Conservation (phyloP, 2,797 vertebrate genomes). For the Sarcophilus harrisii region DNA sequence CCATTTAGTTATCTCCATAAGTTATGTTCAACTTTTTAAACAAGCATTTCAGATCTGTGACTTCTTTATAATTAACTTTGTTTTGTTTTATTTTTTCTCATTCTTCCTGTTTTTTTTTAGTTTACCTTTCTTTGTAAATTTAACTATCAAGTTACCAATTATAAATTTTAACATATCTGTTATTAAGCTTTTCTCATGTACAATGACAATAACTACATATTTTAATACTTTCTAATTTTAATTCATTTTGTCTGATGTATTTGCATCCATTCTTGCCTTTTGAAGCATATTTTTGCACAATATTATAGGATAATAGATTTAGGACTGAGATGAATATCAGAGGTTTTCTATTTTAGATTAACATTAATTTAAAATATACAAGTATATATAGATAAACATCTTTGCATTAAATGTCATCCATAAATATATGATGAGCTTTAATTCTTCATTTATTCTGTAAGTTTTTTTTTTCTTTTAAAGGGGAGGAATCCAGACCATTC, state of each 20-base stretch:
- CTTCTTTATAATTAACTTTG: neutral
- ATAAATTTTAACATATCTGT: neutral
- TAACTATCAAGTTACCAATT: neutral
- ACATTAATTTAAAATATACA: no score
- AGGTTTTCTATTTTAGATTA: no score
- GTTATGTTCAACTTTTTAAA: no score
- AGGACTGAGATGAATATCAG: no score
- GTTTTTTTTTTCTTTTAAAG: neutral
- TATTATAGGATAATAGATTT: neutral
- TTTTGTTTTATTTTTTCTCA: neutral
- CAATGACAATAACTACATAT: neutral
- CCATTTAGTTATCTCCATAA: no score
- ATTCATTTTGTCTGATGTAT: neutral
- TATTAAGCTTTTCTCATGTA: neutral
- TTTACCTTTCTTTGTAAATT: neutral
- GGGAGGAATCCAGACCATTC: neutral
- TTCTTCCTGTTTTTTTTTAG: neutral
- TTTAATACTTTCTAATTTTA: neutral
- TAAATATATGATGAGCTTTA: neutral
- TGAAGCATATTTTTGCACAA: neutral
- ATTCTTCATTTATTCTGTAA: neutral
- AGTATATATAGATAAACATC: no score
- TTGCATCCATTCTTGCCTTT: neutral
- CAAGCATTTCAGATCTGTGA: neutral
- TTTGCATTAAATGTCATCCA: neutral